These are phyloP conservation scores for Chirona hameri DNA, from an alignment of 2,888 invertebrate species.

Conservation along the genomic window DNA sequence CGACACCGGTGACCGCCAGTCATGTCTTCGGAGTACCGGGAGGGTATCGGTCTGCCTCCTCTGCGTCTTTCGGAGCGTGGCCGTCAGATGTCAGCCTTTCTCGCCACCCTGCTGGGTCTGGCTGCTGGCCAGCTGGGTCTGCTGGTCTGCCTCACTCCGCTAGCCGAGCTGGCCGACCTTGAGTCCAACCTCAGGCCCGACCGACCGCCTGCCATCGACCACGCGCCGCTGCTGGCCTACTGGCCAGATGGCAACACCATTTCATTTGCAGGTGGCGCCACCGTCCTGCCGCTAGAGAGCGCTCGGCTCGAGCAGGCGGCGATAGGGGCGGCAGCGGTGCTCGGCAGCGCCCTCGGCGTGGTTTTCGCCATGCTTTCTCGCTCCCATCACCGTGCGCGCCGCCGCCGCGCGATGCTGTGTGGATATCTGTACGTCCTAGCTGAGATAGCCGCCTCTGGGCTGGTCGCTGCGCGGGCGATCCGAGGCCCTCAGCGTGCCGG, in stretches of 20 bases:
- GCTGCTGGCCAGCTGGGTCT: not conserved
- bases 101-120: not conserved
- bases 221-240: not conserved
- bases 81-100: not conserved
- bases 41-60: not conserved
- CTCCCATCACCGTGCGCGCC: not conserved
- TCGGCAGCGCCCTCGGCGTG: not conserved
- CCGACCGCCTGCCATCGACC: not conserved
- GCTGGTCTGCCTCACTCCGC: not conserved
- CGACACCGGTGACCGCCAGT: too few relatives aligned
- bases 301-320: not conserved
- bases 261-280: not conserved
- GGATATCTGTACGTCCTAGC: not conserved
- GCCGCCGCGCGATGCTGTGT: not conserved
- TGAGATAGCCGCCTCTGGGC: not conserved
- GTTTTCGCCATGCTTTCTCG: not conserved
- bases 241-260: not conserved
- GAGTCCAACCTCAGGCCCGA: not conserved
- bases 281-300: not conserved
- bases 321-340: not conserved
- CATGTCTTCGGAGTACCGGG: too few relatives aligned
- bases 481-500: not conserved
- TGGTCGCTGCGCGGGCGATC: not conserved
- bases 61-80: not conserved
- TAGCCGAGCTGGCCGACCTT: not conserved